Evolutionary conservation across 2,113 vertebrate genomes (phyloP).

Genomic region (Callithrix jacchus): DNA sequence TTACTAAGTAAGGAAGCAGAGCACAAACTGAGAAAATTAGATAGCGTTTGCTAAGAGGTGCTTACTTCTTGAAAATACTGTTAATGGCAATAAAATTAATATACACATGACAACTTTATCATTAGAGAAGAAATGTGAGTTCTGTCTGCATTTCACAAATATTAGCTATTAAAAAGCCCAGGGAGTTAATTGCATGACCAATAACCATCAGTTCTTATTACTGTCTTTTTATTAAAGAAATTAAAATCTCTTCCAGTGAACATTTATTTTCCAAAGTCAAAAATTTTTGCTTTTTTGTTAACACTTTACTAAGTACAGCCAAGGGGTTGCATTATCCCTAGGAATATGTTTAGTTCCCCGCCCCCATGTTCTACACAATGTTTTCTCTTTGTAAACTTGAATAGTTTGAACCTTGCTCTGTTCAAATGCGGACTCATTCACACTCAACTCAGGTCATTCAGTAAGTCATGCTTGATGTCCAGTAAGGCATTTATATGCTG

Average conservation of each 20-base stretch:
- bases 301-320: not conserved
- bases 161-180: not conserved
- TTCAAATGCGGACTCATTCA: conserved; percentile 30
- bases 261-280: conserved; percentile 8
- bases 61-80: not conserved
- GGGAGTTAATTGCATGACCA: not conserved
- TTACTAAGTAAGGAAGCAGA: not conserved
- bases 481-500: conserved; percentile 11
- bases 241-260: not conserved
- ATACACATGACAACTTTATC: not conserved
- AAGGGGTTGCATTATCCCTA: not conserved
- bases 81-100: not conserved
- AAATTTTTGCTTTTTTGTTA: not conserved
- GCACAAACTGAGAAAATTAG: not conserved
- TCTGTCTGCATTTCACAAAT: not conserved
- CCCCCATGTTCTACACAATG: not conserved
- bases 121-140: not conserved
- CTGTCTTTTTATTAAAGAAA: not conserved
- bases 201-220: not conserved
- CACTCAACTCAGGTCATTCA: not conserved
- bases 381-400: not conserved
- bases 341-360: not conserved
- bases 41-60: not conserved
- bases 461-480: not conserved
- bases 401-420: not conserved